Evolutionary conservation across 1,140 invertebrate genomes (phyloP).

Genomic region (Zeugodacus cucurbitae): DNA sequence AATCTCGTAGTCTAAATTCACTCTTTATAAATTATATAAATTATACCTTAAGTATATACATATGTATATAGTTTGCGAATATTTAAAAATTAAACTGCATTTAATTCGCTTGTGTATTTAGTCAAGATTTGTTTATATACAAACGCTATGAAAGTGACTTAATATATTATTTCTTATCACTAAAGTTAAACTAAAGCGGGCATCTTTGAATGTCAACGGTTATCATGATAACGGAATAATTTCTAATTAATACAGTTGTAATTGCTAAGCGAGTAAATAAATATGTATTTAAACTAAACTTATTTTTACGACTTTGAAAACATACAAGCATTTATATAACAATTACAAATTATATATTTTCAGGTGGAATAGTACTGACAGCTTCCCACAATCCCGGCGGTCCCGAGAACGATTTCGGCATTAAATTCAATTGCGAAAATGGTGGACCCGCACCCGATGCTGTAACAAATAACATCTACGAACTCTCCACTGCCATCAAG

Average conservation of each 20-base stretch:
- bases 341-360: not conserved
- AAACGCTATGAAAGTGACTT: not conserved
- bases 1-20: too few species aligned
- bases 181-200: not conserved
- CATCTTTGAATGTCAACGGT: not conserved
- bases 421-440: slow-evolving; percentile 98
- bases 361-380: slow-evolving; percentile 96
- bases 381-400: slow-evolving; percentile 99
- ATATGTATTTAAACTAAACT: too few species aligned
- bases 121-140: not conserved
- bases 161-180: not conserved
- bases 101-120: not conserved
- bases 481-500: slow-evolving; percentile 81
- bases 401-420: slow-evolving; percentile 96
- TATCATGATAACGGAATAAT: not conserved
- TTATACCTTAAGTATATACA: not conserved
- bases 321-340: not conserved
- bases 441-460: slow-evolving; percentile 95
- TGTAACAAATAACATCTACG: slow-evolving; percentile 90
- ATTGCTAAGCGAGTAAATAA: too few species aligned
- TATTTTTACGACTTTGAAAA: not conserved
- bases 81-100: not conserved
- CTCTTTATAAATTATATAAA: not conserved
- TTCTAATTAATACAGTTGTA: not conserved
- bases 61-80: not conserved